Percentiles rank a stretch among this genome's conserved stretches.
Evolutionary conservation across 2,888 invertebrate species (phyloP).

Genomic region (Ephialtes manifestator): DNA sequence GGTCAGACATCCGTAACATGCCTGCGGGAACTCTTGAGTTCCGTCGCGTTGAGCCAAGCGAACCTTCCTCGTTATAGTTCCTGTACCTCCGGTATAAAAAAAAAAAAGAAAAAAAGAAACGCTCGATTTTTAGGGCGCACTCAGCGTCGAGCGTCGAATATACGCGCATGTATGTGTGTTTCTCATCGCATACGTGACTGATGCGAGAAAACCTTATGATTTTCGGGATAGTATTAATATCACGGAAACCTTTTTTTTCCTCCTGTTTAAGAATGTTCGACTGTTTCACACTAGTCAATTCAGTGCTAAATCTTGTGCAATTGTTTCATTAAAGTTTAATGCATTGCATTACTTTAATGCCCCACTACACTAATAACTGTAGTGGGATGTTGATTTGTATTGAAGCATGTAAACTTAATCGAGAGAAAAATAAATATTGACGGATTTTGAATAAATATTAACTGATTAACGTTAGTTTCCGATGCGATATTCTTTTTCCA

Average conservation of each 20-base stretch:
- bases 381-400: no score
- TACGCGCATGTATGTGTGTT: not conserved
- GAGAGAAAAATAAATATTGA: no score
- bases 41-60: conserved; percentile 28
- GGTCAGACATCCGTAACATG: conserved; percentile 59
- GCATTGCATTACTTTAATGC: no score
- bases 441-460: no score
- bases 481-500: no score
- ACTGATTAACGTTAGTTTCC: no score
- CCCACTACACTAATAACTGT: no score
- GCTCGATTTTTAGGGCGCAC: not conserved
- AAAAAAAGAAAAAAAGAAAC: not conserved
- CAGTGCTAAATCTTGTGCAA: no score
- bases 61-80: conserved; percentile 63
- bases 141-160: not conserved
- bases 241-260: not conserved
- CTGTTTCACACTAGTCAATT: no score
- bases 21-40: conserved; percentile 23
- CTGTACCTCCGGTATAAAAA: conserved; percentile 50
- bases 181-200: conserved; percentile 17
- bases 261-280: no score
- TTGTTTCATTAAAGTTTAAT: no score
- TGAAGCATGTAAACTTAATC: no score
- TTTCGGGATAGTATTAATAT: conserved; percentile 6
- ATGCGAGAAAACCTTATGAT: conserved; percentile 3